Percentiles rank a stretch among this genome's conserved stretches.
These are phyloP conservation scores for Pomacea canaliculata DNA, from an alignment of 2,888 invertebrate genomes.

Conservation along the genomic window DNA sequence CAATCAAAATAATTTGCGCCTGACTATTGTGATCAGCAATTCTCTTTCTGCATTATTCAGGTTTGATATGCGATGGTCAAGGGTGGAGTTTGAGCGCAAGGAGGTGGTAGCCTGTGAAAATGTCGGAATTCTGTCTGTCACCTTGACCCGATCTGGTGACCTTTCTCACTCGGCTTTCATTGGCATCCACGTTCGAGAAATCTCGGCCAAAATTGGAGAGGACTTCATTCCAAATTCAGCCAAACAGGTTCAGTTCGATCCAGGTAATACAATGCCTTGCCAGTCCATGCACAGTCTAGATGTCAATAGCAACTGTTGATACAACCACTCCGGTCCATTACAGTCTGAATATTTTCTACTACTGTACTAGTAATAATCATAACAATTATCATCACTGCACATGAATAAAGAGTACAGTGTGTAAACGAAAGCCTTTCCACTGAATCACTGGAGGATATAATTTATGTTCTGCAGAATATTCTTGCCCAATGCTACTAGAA, in stretches of 20 bases:
- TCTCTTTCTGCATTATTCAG: conserved; percentile 31
- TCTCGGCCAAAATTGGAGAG: conserved; percentile 59
- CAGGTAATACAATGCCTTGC: conserved; percentile 47
- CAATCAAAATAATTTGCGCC: too few relatives aligned
- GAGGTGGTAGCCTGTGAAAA: conserved; percentile 66
- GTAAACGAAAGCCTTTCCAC: too few relatives aligned
- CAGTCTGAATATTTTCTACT: too few relatives aligned
- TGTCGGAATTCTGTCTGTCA: conserved; percentile 59
- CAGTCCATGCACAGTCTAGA: background rate
- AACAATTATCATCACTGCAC: too few relatives aligned
- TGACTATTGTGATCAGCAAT: too few relatives aligned
- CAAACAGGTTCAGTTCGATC: conserved; percentile 64
- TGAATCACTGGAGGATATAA: too few relatives aligned
- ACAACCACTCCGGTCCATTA: too few relatives aligned
- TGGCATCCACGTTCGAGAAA: conserved; percentile 54
- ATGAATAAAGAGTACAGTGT: too few relatives aligned
- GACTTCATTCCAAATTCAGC: conserved; percentile 59
- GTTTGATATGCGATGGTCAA: conserved; percentile 58
- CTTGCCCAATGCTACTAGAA: too few relatives aligned
- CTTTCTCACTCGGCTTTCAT: conserved; percentile 56
- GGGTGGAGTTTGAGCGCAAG: conserved; percentile 55
- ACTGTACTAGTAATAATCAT: too few relatives aligned
- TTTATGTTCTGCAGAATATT: too few relatives aligned
- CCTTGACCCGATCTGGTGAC: conserved; percentile 55
- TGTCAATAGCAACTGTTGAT: too few relatives aligned